Conservation (phyloP, 2,888 invertebrate genomes). For the Archips xylosteana region DNA sequence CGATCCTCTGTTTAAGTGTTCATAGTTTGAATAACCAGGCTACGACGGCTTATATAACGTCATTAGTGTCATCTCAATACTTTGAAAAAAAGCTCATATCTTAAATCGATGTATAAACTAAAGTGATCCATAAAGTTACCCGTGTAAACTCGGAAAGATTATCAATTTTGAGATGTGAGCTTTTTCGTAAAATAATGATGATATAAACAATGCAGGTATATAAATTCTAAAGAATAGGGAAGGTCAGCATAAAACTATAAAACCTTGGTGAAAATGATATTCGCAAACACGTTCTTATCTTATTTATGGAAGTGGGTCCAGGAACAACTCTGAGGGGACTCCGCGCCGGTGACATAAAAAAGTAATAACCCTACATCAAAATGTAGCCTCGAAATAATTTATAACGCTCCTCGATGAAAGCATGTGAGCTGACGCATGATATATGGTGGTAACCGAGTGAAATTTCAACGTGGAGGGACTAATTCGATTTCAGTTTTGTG, state of each 20-base stretch:
- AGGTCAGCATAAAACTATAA: background rate
- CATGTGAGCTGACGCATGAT: conserved; percentile 10
- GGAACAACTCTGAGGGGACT: conserved; percentile 30
- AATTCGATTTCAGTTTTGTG: background rate
- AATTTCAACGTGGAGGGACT: conserved; percentile 15
- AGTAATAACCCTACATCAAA: conserved; percentile 42
- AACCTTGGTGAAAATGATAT: background rate
- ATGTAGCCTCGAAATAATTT: conserved; percentile 34
- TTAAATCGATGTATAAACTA: too few relatives aligned
- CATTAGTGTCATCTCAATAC: too few relatives aligned
- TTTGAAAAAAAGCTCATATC: too few relatives aligned
- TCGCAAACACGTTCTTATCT: conserved; percentile 3
- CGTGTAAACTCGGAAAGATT: too few relatives aligned
- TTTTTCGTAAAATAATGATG: too few relatives aligned
- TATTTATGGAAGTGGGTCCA: conserved; percentile 19
- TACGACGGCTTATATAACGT: too few relatives aligned
- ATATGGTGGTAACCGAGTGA: conserved; percentile 14
- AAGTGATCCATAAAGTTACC: too few relatives aligned
- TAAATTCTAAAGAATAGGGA: background rate
- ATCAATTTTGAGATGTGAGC: too few relatives aligned
- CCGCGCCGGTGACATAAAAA: conserved; percentile 36
- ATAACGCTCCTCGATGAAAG: conserved; percentile 35
- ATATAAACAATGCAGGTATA: too few relatives aligned
- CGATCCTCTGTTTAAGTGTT: too few relatives aligned
- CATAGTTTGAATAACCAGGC: too few relatives aligned